Evolutionary conservation across 2,888 invertebrate genomes (phyloP).

Genomic region (Molanna angustata): DNA sequence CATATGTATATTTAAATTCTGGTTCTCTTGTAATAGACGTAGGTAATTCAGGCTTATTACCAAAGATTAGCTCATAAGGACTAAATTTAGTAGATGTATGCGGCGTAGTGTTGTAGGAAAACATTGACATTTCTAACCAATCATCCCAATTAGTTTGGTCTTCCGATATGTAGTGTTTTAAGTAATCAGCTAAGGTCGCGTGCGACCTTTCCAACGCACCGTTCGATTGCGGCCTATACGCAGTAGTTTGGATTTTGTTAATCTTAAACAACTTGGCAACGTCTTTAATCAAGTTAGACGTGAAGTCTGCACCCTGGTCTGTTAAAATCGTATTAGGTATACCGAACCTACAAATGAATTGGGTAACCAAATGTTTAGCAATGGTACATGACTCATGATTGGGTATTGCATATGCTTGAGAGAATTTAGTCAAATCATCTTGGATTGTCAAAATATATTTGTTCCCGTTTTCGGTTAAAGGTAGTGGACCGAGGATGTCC

Average conservation of each 20-base stretch:
- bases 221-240: slow-evolving; percentile 37
- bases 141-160: slow-evolving; percentile 38
- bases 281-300: slow-evolving; percentile 35
- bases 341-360: slow-evolving; percentile 32
- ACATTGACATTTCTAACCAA: slow-evolving; percentile 36
- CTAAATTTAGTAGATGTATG: slow-evolving; percentile 36
- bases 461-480: slow-evolving; percentile 36
- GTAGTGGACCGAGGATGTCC: slow-evolving; percentile 39
- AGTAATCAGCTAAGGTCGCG: slow-evolving; percentile 36
- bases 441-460: slow-evolving; percentile 39
- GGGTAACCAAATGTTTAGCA: slow-evolving; percentile 33
- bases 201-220: slow-evolving; percentile 38
- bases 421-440: slow-evolving; percentile 40
- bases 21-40: slow-evolving; percentile 31
- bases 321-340: slow-evolving; percentile 53
- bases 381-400: slow-evolving; percentile 38
- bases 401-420: slow-evolving; percentile 36
- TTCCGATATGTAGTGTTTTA: slow-evolving; percentile 36
- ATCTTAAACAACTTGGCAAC: slow-evolving; percentile 36
- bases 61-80: slow-evolving; percentile 37
- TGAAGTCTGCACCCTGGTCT: slow-evolving; percentile 52
- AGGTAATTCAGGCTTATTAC: slow-evolving; percentile 32
- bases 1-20: slow-evolving; percentile 35
- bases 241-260: slow-evolving; percentile 36
- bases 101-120: slow-evolving; percentile 35